phyloP scores from a whole-genome alignment of 2,113 vertebrate genomes.

The Sturnus vulgaris region DNA sequence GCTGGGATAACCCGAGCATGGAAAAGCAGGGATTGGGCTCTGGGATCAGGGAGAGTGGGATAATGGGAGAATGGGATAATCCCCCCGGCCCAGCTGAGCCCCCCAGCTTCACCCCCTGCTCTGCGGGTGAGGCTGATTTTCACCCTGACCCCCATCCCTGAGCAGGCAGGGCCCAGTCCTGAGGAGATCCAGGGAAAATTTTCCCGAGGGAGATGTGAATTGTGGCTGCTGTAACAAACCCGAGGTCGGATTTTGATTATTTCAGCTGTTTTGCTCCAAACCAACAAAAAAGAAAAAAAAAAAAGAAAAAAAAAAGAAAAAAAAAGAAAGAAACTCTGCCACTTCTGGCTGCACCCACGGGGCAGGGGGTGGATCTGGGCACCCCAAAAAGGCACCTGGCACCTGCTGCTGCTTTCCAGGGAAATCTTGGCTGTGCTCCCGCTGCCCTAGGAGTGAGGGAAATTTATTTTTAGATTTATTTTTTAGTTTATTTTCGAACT shows the following conservation, averaged over 20 bases:
- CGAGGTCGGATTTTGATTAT: background rate
- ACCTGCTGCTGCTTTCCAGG: too few species aligned
- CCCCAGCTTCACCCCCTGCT: background rate
- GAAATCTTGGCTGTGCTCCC: too few species aligned
- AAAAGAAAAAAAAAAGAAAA: too few species aligned
- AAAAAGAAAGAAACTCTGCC: background rate
- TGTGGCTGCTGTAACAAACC: fast-evolving
- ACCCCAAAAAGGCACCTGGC: background rate
- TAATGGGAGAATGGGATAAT: background rate
- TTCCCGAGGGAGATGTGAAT: fast-evolving
- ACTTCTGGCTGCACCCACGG: fast-evolving
- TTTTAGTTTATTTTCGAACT: too few species aligned
- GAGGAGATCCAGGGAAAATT: background rate
- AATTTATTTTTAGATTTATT: too few species aligned
- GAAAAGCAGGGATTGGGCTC: background rate
- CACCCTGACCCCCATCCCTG: fast-evolving
- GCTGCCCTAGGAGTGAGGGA: too few species aligned
- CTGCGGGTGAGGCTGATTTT: background rate
- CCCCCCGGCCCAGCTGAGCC: fast-evolving
- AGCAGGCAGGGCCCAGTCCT: fast-evolving
- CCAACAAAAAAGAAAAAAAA: background rate
- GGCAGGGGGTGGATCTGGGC: background rate
- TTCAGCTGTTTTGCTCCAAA: background rate
- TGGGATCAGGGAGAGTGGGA: fast-evolving
- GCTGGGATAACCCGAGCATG: background rate